Percentiles rank a stretch among this genome's conserved stretches.
phyloP scores from a whole-genome alignment of 2,113 vertebrate species.

The Mastomys coucha region DNA sequence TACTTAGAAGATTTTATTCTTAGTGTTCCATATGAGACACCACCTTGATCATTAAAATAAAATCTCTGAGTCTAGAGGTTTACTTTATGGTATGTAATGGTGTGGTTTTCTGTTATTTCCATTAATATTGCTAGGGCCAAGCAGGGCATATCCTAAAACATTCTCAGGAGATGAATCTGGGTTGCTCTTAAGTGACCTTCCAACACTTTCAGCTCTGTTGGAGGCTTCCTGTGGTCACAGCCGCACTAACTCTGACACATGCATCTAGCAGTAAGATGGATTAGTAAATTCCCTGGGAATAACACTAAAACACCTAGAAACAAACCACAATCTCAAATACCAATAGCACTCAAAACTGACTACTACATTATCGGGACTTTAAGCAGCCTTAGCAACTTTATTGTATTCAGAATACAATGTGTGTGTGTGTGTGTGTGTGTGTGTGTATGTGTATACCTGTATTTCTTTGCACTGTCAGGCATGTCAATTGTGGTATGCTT shows the following conservation, averaged over 20 bases:
- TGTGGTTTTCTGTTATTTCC: conserved; percentile 64
- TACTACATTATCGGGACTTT: background rate
- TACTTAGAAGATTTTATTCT: background rate
- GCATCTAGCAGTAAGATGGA: conserved; percentile 1
- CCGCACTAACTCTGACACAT: conserved; percentile 21
- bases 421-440: too few relatives aligned
- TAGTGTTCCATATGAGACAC: background rate
- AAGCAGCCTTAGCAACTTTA: background rate
- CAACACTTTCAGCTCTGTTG: conserved; percentile 23
- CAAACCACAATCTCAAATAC: background rate
- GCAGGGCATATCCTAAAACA: background rate
- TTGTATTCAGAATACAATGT: background rate
- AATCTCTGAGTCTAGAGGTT: background rate
- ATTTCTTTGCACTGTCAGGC: background rate
- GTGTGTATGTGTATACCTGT: too few relatives aligned
- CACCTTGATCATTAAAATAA: background rate
- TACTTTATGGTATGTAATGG: background rate
- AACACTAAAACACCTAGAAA: conserved; percentile 16
- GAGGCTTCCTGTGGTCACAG: background rate
- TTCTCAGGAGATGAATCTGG: conserved; percentile 48
- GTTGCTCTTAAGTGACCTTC: conserved; percentile 47
- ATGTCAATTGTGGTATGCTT: background rate
- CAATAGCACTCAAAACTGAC: background rate
- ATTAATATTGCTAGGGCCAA: conserved; percentile 30
- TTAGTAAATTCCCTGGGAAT: conserved; percentile 41